Base-by-base conservation (phyloP, 1,140 invertebrate species). In the Steinernema khuongi region DNA sequence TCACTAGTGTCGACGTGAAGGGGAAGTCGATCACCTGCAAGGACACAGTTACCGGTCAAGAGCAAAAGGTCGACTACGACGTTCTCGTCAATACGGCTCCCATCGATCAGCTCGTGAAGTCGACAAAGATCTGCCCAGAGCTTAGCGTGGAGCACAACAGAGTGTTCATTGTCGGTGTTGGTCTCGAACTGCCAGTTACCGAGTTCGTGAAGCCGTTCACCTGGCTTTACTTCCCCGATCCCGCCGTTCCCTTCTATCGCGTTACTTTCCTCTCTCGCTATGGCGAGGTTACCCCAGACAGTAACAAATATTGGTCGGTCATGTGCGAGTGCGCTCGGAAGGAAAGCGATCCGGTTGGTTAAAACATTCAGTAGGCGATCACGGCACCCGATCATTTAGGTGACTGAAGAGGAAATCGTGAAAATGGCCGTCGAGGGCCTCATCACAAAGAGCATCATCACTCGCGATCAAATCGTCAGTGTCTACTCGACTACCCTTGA, bases 151-250 rank as follows among this genome's bases (percentile, higher is more conserved):
- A 70, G 28, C 79, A 85, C 70, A 84, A 84, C 68, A 80, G 82
- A 71, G 81, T 85, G 4, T 82, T 83, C 67, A 80, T 85, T 68
- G 79, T 85, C 50, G 83, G 83, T 36, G 77, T 85, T 43, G 83
- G 83, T 11, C 71, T 85, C 33, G 70, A 79, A 29, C 70, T 82
- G 26, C 83, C 84, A 66, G 82, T 85, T 74, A 80, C 84, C 29
- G 77, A 81, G 72, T 74, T 80, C 68, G 70, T 77, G 19, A 66
- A 84, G 71, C 77, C 75, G 28, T 83, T 81, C 78, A 85, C 84
- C 26, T 85, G 83, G 83, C 75, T 85, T 29, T 85, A 85, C 71
- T 85, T 85, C 70, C 83, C 83, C 44, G 85, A 85, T 67, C 79
- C 73, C 17, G 72, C 77, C 22, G 84, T 85, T 72, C 84, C 84